Evolutionary conservation across 2,113 vertebrate genomes (phyloP), one percentile per base, ranked within the genome.

Genomic region (Pteronura brasiliensis): DNA sequence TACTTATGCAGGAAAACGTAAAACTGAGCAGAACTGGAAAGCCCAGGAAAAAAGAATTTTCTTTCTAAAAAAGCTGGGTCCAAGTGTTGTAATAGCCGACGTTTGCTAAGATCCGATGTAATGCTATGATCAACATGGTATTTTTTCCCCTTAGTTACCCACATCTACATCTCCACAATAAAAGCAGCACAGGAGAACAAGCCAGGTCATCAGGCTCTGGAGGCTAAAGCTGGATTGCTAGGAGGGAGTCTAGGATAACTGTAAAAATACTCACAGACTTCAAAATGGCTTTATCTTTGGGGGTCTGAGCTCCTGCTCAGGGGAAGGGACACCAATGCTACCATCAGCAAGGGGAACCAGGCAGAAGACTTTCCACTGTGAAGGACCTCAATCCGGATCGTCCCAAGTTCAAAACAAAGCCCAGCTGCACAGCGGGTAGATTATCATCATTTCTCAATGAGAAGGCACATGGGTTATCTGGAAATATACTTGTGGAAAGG

Each of bases 21-120:
- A 94, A 96, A 91, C 2, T 93, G 39, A 90, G 47, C 23, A 67
- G 91, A 83, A 49, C 57, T 21, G 17, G 74, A 57, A 91, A 71
- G 57, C 52, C 57, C 21, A 71, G 15, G 4, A 21, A 72, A 84
- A 52, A 71, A 65, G 23, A 80, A 18, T 57, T 31, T 81, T 31
- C 36, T 87, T 94, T 94, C 36, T 25, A 6, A 89, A 61, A 94
- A 12, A 91, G 59, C 25, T 55, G n/a, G 49, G 76, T 21, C n/a
- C 25, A 88, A 93, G 14, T 18, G 86, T 49, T 17, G 13, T 12
- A 94, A 63, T 13, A 93, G n/a, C 49, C 15, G 87, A 27, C 9
- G 7, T 49, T 93, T 97, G 81, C 81, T 81, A 74, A 93, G 49
- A 88, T 39, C 76, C 59, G 7, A 59, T 57, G 17, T 27, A 42